These are phyloP conservation scores for Anser cygnoides DNA, from an alignment of 2,113 vertebrate species.

Conservation along the genomic window DNA sequence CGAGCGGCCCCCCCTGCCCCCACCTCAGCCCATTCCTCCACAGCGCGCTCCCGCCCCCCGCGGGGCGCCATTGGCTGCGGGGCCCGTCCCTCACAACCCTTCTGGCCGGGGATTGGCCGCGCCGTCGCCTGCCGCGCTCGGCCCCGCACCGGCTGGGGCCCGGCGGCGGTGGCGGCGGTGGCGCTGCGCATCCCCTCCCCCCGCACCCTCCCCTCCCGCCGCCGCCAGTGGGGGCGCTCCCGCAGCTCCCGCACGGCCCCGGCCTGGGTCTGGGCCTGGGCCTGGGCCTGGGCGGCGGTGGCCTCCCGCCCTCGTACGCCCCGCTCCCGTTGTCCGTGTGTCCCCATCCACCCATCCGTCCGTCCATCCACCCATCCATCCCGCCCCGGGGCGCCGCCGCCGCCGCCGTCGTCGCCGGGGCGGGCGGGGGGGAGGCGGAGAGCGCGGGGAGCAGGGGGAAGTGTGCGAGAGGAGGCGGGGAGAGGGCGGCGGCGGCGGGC, in stretches of 20 bases:
- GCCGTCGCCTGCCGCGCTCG: background rate
- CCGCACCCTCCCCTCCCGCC: background rate
- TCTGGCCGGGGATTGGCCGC: background rate
- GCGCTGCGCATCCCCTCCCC: no score
- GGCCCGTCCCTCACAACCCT: background rate
- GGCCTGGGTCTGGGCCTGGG: background rate
- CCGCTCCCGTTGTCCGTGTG: background rate
- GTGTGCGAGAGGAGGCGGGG: background rate
- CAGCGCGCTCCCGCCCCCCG: background rate
- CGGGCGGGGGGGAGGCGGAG: background rate
- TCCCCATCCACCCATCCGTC: no score
- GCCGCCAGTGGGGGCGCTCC: background rate
- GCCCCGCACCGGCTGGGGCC: background rate
- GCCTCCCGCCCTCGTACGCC: no score
- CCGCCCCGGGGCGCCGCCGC: background rate
- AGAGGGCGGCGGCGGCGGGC: constrained; percentile 23
- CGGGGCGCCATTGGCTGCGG: background rate
- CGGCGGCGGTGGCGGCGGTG: background rate
- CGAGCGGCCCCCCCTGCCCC: background rate
- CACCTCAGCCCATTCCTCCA: background rate
- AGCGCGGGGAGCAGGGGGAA: background rate
- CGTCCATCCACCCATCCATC: no score
- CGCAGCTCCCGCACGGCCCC: background rate
- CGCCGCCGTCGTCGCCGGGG: background rate
- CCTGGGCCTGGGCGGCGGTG: background rate